Conservation (phyloP, 1,140 invertebrate species). For the Drosophila obscura region DNA sequence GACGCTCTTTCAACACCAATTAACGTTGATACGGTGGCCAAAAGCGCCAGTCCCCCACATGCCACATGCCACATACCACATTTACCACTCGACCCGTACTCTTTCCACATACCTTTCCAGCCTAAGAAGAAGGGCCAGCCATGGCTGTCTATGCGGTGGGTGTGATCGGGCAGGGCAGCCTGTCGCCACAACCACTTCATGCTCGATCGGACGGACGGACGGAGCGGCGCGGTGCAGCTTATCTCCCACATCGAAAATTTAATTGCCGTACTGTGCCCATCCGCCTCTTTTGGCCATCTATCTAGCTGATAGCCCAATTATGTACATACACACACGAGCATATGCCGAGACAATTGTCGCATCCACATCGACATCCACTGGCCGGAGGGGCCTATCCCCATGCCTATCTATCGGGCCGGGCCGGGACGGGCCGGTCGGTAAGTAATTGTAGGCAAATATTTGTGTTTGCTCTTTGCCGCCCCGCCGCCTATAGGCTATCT, state of each 20-base stretch:
- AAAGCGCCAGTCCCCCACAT: neutral
- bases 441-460: constrained; percentile 82
- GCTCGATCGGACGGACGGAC: constrained; percentile 22
- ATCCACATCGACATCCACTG: constrained; percentile 17
- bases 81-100: neutral
- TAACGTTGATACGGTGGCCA: constrained; percentile 40
- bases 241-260: constrained; percentile 51
- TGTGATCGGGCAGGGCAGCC: constrained; percentile 26
- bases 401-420: constrained; percentile 39
- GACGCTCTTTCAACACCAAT: constrained; percentile 51
- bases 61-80: neutral
- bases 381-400: constrained; percentile 19
- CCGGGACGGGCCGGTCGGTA: constrained; percentile 36
- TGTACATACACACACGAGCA: constrained; percentile 54
- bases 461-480: constrained; percentile 66
- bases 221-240: neutral
- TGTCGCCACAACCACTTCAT: constrained; percentile 66
- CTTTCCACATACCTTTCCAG: neutral
- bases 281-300: constrained; percentile 31
- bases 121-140: constrained; percentile 2
- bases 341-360: constrained; percentile 35
- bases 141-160: constrained; percentile 6
- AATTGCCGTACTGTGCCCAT: constrained; percentile 47
- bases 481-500: constrained; percentile 38
- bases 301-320: constrained; percentile 62